Evolutionary conservation across 1,140 invertebrate species (phyloP), one percentile per base, ranked within the genome.

Genomic region (Caenorhabditis brenneri): DNA sequence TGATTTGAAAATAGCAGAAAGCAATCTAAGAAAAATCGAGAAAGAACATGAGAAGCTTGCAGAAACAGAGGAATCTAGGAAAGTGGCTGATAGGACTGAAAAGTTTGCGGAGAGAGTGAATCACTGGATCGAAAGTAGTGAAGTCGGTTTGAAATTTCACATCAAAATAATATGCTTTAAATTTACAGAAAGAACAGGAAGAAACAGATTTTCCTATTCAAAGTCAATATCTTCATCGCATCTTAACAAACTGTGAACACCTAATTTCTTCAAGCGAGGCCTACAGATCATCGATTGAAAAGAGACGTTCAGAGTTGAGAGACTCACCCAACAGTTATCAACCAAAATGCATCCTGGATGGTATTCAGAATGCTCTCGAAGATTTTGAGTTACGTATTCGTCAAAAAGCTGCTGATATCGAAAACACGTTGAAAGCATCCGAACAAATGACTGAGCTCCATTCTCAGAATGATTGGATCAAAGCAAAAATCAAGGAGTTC

Each of bases 401-500:
- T 2, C 33, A 74, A 10, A 24, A 74, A 42, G 10, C n/a, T 10
- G n/a, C 6, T 7, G 65, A 74, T 39, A 42, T 22, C 22, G 36
- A 42, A 46, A 74, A 74, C 1, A 6, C 15, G 5, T 27, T 74
- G 36, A 39, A 74, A 12, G n/a, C 6, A 7, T 4, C 36, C 10
- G 65, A 74, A 46, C 42, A 15, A n/a, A 46, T 74, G 36, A 7
- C 33, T 1, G 65, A 74, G 19, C 65, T 74, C 2, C n/a, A 74
- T 24, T 74, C 65, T 24, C 65, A 74, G 27, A 74, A 74, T 15
- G 65, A 74, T 15, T 74, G 65, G 65, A 74, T 74, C 15, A 42
- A 24, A n/a, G 16, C 22, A 7, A 74, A 74, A 24, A 74, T 74
- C n/a, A 74, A 46, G 36, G 9, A 10, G 5, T 29, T 74, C 33